These are phyloP conservation scores for Sterna hirundo DNA, from an alignment of 2,113 vertebrate genomes.

Conservation along the genomic window DNA sequence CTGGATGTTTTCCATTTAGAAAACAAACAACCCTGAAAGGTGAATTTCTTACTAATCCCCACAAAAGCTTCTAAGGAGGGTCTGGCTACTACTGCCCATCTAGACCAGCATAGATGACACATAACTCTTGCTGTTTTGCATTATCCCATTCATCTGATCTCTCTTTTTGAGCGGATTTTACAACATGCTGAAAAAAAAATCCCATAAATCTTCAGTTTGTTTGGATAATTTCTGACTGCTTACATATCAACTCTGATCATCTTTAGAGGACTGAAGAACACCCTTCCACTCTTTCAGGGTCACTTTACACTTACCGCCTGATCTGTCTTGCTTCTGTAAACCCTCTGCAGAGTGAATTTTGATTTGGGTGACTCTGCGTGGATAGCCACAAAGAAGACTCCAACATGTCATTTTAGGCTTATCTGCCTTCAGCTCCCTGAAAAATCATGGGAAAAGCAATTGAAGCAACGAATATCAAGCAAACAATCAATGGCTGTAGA, in stretches of 20 bases:
- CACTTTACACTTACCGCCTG: conserved; percentile 74
- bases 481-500: not conserved
- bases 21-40: not conserved
- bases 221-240: not conserved
- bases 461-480: not conserved
- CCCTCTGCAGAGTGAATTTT: conserved; percentile 82
- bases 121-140: not conserved
- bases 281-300: not conserved
- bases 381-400: conserved; percentile 86
- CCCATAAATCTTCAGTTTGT: not conserved
- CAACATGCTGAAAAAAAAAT: not conserved
- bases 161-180: not conserved
- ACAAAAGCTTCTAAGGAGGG: not conserved
- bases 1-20: not conserved
- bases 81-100: not conserved
- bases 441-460: not conserved
- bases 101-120: not conserved
- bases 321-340: conserved; percentile 79
- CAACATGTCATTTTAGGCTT: conserved; percentile 84
- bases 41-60: not conserved
- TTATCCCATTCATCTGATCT: not conserved
- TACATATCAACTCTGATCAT: not conserved
- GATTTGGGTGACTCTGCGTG: conserved; percentile 83
- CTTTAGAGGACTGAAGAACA: not conserved
- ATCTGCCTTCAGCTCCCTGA: conserved; percentile 85